These are phyloP conservation scores for Oryctes rhinoceros DNA, from an alignment of 1,140 invertebrate species.

Conservation along the genomic window DNA sequence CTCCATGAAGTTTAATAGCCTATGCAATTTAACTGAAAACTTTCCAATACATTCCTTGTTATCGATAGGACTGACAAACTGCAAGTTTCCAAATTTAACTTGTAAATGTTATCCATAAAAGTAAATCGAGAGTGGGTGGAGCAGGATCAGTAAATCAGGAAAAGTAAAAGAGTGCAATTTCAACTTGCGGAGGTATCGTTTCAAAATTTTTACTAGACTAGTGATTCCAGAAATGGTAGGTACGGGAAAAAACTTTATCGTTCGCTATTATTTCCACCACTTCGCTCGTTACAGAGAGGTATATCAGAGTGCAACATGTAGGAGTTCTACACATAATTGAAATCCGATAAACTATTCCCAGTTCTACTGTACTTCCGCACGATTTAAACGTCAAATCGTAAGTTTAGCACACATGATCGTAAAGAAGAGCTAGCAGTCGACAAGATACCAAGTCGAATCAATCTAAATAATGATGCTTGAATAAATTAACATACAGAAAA, in stretches of 20 bases:
- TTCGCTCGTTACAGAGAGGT: background rate
- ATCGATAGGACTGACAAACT: background rate
- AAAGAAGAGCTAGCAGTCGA: too few species aligned
- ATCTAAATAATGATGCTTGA: too few species aligned
- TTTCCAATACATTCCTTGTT: slow-evolving; percentile 16
- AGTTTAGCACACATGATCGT: too few species aligned
- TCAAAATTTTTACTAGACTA: background rate
- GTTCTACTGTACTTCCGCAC: too few species aligned
- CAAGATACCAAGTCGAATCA: too few species aligned
- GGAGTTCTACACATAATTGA: too few species aligned
- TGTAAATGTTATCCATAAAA: slow-evolving; percentile 35
- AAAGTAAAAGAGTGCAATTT: slow-evolving; percentile 10
- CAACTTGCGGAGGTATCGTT: background rate
- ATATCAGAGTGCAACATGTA: too few species aligned
- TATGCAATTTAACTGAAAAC: slow-evolving; percentile 12
- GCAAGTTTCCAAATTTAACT: slow-evolving; percentile 30
- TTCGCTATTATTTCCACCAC: background rate
- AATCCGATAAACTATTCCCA: too few species aligned
- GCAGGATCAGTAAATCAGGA: slow-evolving; percentile 4
- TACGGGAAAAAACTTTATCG: background rate
- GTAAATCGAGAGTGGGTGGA: slow-evolving; percentile 18
- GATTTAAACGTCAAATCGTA: too few species aligned
- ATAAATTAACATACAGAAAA: too few species aligned
- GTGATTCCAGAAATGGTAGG: background rate
- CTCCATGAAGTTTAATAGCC: background rate